A percentile compares a stretch with the other conserved stretches of the same genome.
Conservation (phyloP, 2,797 vertebrate genomes). For the Mionectes olivaceus region DNA sequence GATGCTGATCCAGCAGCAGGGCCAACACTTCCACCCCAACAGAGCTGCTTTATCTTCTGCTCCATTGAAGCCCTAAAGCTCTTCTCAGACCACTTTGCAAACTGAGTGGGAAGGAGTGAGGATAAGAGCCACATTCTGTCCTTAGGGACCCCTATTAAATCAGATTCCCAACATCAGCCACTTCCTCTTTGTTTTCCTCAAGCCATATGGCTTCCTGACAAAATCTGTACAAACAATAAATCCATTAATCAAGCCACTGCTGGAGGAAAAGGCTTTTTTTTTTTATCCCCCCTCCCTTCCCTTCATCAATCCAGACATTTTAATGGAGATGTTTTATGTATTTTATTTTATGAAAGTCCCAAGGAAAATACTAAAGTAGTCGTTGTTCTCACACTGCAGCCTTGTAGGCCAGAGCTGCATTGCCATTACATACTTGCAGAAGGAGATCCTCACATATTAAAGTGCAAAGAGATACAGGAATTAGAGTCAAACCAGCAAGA, state of each 20-base stretch:
- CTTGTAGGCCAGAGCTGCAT: neutral
- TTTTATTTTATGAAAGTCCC: conserved; percentile 8
- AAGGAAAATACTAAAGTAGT: neutral
- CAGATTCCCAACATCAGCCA: conserved; percentile 41
- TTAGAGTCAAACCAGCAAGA: neutral
- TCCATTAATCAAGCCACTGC: conserved; percentile 53
- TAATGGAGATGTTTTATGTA: conserved; percentile 5
- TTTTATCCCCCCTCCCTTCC: rapidly evolving
- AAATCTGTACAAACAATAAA: conserved; percentile 60
- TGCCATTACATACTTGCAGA: neutral
- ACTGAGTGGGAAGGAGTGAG: conserved; percentile 18
- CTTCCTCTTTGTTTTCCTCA: conserved; percentile 55
- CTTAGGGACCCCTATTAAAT: conserved; percentile 41
- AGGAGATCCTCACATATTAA: neutral
- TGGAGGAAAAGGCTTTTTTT: neutral
- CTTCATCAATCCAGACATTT: conserved; percentile 27
- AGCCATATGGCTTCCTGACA: conserved; percentile 63
- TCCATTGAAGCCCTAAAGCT: neutral
- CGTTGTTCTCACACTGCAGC: conserved; percentile 16
- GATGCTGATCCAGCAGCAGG: neutral
- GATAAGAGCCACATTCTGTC: conserved; percentile 42
- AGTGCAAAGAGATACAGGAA: neutral
- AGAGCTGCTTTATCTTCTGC: neutral
- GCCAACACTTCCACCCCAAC: neutral
- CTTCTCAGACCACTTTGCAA: conserved; percentile 8